Base-by-base conservation (phyloP, 2,888 invertebrate genomes). In the Scaptomyza polygonia region DNA sequence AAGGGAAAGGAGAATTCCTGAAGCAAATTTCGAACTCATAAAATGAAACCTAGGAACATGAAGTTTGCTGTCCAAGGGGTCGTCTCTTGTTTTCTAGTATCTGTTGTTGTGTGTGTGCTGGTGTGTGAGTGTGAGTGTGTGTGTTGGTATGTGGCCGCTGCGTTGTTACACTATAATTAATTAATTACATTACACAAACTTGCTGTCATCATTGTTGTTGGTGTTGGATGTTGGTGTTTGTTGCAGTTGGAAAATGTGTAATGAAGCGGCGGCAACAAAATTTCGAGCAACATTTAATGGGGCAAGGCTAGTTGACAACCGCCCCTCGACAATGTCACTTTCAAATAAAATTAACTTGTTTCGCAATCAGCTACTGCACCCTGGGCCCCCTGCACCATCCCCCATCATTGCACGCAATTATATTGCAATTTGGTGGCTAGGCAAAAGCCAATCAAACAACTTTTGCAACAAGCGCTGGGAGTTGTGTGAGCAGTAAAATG, bases 121-220 rank as follows among this genome's bases (percentile, higher is more conserved):
- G n/a, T 30, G 12, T 21, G 3, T 47, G 6, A 48, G 25, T 39
- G 9, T 47, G 5, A 21, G 16, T 36, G 6, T 30, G 11, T 21
- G 42, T 34, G 43, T 29, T 54, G 68, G 67, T 67, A 72, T 77
- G 73, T 74, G 66, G 9, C 55, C 53, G 43, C 59, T 54, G 63
- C 85, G 82, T 81, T 85, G 79, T 83, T 87, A 64, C 83, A 67
- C 71, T 79, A 70, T 84, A 84, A 88, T 83, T 89, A 88, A 88
- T 89, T 89, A 88, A 89, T 88, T 88, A 88, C 88, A 89, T 82
- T 88, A 79, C 73, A 84, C 86, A 76, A 77, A 76, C 76, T 87
- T 85, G 85, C 82, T 85, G 85, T 81, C 82, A 77, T 85, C 75
- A 67, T 64, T 68, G 72, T 48, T 64, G 62, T n/a, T 57, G 53